Evolutionary conservation across 2,888 invertebrate genomes (phyloP), one percentile per base, ranked within the genome.

Genomic region (Mesochorus sp.): DNA sequence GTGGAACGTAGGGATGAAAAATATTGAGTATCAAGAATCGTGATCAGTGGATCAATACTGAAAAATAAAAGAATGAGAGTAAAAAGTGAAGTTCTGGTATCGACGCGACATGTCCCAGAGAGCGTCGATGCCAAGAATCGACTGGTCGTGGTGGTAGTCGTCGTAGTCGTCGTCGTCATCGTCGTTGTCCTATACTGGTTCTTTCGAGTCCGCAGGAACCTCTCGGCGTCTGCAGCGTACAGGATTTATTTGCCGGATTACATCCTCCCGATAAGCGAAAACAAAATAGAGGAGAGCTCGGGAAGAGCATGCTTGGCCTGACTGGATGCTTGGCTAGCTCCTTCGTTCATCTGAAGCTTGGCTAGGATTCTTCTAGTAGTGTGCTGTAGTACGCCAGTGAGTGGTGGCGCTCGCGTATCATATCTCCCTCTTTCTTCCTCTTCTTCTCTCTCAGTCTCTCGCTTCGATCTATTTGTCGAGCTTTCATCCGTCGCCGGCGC

Each of bases 181-280:
- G 17, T 61, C 47, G 47, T 12, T 14, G 59, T 64, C 44, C 49
- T 49, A 34, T 57, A 53, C 74, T 61, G n/a, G 51, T 59, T 44
- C 51, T 44, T 24, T 64, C 53, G 59, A 64, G 66, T 59, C 57
- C 24, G 28, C 59, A 47, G 44, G 44, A 28, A 51, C 59, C 62
- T 74, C 67, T 59, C 79, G 81, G 83, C 80, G 82, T 86, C 83
- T 83, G 85, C 83, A 83, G 61, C 80, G 83, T 85, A 85, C 83
- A 84, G 86, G 85, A 87, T 86, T 86, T 85, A 87, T 86, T 84
- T 86, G 81, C 81, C 75, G 85, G 85, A 86, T 86, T 85, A 87
- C 86, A 84, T 80, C 83, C 76, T 79, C 79, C 84, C 83, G 86
- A 87, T 86, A 86, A 87, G 85, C 82, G 84, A 84, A 85, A 85